Evolutionary conservation across 2,888 invertebrate species (phyloP).

Genomic region (Pseudococcus longispinus): DNA sequence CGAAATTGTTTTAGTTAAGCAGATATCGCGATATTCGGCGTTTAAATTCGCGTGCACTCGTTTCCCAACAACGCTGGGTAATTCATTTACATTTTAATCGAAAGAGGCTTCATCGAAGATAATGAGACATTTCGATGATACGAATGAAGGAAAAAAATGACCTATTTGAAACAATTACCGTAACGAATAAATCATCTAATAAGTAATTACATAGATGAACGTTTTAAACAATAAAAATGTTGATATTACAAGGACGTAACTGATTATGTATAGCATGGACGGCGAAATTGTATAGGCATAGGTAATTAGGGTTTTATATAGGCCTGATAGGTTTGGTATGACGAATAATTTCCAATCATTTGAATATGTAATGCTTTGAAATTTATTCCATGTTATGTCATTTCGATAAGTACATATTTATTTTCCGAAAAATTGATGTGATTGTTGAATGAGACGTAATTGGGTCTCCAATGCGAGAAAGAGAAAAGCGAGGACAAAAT

Average conservation of each 20-base stretch:
- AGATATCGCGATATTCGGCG: background rate
- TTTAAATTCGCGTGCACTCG: background rate
- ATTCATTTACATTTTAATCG: slow-evolving; percentile 18
- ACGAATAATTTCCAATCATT: background rate
- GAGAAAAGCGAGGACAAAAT: too few species aligned
- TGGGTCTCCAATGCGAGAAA: too few species aligned
- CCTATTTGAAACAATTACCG: slow-evolving; percentile 36
- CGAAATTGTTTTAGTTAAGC: background rate
- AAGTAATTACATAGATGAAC: slow-evolving; percentile 19
- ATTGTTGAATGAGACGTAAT: background rate
- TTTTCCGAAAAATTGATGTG: background rate
- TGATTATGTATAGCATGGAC: background rate
- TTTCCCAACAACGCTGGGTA: background rate
- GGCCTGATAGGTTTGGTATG: background rate
- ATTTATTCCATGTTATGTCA: background rate
- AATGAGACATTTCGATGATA: slow-evolving; percentile 30
- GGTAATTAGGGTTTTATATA: background rate
- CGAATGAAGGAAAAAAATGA: background rate
- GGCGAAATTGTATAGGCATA: slow-evolving; percentile 2
- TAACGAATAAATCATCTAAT: slow-evolving; percentile 31
- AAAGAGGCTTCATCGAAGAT: background rate
- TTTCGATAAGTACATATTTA: background rate
- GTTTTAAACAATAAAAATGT: slow-evolving; percentile 28
- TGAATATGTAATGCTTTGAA: background rate
- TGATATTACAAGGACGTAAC: slow-evolving; percentile 31